These are phyloP conservation scores for Hoplias malabaricus DNA, from an alignment of 2,113 vertebrate genomes.

Conservation along the genomic window DNA sequence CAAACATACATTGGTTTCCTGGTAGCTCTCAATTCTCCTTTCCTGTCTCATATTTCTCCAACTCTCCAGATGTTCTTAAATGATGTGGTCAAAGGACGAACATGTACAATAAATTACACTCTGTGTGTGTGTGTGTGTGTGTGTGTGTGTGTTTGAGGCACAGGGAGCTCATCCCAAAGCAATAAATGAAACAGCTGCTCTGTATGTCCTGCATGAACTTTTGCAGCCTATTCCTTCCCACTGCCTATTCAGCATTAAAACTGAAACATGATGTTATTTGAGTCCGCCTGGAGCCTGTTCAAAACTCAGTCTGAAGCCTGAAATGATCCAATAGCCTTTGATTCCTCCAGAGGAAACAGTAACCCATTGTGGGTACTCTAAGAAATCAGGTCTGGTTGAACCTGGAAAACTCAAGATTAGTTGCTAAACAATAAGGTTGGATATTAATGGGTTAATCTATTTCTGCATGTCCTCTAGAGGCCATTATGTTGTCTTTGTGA, in stretches of 20 bases:
- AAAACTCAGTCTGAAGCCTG: neutral
- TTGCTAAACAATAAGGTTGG: neutral
- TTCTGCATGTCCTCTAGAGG: too few relatives aligned
- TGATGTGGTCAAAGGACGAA: neutral
- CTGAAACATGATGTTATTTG: neutral
- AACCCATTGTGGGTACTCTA: too few relatives aligned
- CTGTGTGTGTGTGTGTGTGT: neutral
- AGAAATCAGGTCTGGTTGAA: neutral
- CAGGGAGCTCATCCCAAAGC: neutral
- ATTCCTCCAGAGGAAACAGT: neutral
- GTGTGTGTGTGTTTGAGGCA: neutral
- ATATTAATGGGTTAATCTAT: neutral
- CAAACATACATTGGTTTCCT: neutral
- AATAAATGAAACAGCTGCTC: conserved; percentile 5
- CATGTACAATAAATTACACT: conserved; percentile 27
- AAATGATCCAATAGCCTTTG: neutral
- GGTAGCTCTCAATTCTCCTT: neutral
- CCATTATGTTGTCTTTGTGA: too few relatives aligned
- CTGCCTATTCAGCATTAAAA: conserved; percentile 3
- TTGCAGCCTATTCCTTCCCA: neutral
- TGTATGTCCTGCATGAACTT: conserved; percentile 3
- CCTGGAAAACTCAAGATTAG: neutral
- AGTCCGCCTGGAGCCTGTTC: too few relatives aligned
- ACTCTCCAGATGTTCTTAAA: conserved; percentile 8
- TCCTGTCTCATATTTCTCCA: neutral